Evolutionary conservation across 2,888 invertebrate genomes (phyloP).

Genomic region (Rotaria macrura): DNA sequence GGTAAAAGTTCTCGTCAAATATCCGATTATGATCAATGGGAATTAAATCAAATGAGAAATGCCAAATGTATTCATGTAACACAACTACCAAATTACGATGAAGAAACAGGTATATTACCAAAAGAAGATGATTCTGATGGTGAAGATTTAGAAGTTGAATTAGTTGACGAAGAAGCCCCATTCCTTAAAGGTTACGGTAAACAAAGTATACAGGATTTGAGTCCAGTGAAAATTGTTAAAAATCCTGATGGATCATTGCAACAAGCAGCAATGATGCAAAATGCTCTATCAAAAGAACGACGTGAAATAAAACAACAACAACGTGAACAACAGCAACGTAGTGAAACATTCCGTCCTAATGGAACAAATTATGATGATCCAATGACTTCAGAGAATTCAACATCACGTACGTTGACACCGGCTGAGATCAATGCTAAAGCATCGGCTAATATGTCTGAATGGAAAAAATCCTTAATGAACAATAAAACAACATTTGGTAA

Average conservation of each 20-base stretch:
- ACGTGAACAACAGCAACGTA: conserved; percentile 68
- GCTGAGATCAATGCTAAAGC: conserved; percentile 53
- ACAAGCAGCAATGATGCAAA: conserved; percentile 99
- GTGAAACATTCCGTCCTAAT: conserved; percentile 16
- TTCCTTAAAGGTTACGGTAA: conserved; percentile 74
- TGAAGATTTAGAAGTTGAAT: conserved; percentile 91
- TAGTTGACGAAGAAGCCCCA: conserved; percentile 95
- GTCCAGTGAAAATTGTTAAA: conserved; percentile 84
- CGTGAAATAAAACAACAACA: conserved; percentile 68
- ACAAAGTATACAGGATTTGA: conserved; percentile 70
- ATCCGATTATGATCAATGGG: conserved; percentile 89
- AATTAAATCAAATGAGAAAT: conserved; percentile 89
- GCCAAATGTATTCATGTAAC: conserved; percentile 81
- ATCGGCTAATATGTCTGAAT: conserved; percentile 75
- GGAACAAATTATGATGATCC: conserved; percentile 28
- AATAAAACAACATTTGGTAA: conserved; percentile 94
- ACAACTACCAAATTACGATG: conserved; percentile 91
- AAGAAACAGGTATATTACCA: conserved; percentile 79
- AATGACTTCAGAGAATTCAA: conserved; percentile 25
- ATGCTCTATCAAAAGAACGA: conserved; percentile 88
- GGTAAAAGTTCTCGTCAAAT: conserved; percentile 58
- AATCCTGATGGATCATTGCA: conserved; percentile 97
- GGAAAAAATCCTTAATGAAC: conserved; percentile 96
- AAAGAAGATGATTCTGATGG: conserved; percentile 62
- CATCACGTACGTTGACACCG: background rate